phyloP scores from a whole-genome alignment of 53 echinoderm and acorn worm species.

The Crossaster papposus region DNA sequence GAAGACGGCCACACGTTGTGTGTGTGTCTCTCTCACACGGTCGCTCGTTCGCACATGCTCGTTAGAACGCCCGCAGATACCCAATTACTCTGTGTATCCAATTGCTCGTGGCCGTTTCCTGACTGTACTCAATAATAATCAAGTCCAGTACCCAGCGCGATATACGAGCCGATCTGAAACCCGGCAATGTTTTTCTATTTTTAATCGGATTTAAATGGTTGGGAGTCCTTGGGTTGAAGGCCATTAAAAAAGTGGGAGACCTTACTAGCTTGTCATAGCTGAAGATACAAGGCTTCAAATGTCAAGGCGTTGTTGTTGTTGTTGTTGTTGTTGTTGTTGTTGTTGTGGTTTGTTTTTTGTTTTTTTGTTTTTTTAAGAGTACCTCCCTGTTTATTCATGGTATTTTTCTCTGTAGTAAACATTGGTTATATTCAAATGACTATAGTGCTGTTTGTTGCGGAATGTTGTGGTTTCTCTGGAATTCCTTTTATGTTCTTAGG shows the following conservation, averaged over 20 bases:
- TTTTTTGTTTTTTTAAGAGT: no score
- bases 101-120: not conserved
- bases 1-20: not conserved
- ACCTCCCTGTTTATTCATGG: no score
- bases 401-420: no score
- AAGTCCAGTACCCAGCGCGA: conserved; percentile 4
- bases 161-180: not conserved
- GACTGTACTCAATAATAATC: not conserved
- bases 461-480: no score
- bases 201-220: conserved; percentile 35
- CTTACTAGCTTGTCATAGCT: not conserved
- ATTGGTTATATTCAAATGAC: no score
- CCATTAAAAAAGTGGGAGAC: not conserved
- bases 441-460: no score
- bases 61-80: not conserved
- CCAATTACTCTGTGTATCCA: conserved; percentile 20
- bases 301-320: no score
- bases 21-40: not conserved
- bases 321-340: no score
- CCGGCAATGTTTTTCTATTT: conserved; percentile 42
- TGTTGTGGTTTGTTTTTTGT: no score
- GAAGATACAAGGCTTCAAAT: not conserved
- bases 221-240: conserved; percentile 7
- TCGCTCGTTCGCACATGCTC: not conserved
- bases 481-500: no score